These are phyloP conservation scores for Magallana ariakensis DNA, from an alignment of 1,140 invertebrate genomes.

Conservation along the genomic window DNA sequence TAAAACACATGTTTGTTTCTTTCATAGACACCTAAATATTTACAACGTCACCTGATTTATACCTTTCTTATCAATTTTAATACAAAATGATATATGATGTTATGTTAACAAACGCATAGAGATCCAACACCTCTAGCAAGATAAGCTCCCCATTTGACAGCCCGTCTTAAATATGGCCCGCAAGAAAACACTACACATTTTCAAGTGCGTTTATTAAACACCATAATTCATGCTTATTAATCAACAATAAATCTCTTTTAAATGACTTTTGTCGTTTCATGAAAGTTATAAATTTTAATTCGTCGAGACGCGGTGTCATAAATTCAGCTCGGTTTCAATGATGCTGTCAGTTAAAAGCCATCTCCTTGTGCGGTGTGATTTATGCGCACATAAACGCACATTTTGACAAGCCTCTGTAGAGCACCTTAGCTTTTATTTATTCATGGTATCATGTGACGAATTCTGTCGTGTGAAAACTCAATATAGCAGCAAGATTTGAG, in stretches of 20 bases:
- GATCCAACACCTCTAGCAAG: slow-evolving; percentile 33
- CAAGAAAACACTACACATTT: slow-evolving; percentile 37
- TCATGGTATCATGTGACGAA: slow-evolving; percentile 26
- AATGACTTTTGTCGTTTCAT: slow-evolving; percentile 48
- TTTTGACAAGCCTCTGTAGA: slow-evolving; percentile 25
- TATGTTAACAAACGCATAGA: slow-evolving; percentile 49
- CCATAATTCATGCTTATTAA: slow-evolving; percentile 52
- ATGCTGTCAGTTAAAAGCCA: slow-evolving; percentile 43
- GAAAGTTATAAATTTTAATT: slow-evolving; percentile 46
- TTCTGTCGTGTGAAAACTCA: slow-evolving; percentile 35
- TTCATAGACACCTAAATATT: slow-evolving; percentile 34
- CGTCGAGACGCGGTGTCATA: slow-evolving; percentile 39
- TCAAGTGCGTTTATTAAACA: slow-evolving; percentile 43
- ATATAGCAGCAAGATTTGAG: neutral
- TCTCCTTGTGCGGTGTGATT: slow-evolving; percentile 24
- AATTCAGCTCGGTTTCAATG: slow-evolving; percentile 40
- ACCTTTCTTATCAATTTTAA: slow-evolving; percentile 47
- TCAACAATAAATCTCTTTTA: slow-evolving; percentile 49
- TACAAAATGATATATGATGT: slow-evolving; percentile 49
- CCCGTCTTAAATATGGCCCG: slow-evolving; percentile 23
- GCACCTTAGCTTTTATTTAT: slow-evolving; percentile 32
- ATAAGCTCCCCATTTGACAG: slow-evolving; percentile 35
- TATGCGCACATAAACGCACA: slow-evolving; percentile 30
- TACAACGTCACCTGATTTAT: slow-evolving; percentile 45
- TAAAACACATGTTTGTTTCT: neutral